Conservation (phyloP, 2,113 vertebrate genomes). For the Galbula dea region DNA sequence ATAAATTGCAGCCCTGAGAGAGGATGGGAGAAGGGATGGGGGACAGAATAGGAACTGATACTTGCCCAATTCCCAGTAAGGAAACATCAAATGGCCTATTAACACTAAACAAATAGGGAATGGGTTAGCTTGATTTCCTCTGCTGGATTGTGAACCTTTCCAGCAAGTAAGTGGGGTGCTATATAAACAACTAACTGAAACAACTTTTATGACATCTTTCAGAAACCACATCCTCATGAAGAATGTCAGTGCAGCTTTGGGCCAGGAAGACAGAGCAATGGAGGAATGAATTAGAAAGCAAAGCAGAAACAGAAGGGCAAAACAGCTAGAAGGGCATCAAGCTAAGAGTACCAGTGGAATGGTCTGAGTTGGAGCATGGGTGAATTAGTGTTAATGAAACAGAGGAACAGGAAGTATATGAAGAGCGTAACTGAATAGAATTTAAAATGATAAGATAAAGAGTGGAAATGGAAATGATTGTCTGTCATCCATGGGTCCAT, state of each 20-base stretch:
- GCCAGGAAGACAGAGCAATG: not conserved
- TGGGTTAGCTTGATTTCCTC: not conserved
- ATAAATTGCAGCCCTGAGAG: not conserved
- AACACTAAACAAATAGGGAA: not conserved
- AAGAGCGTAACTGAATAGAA: not conserved
- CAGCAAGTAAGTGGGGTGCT: not conserved
- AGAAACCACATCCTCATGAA: not conserved
- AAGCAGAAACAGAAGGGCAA: not conserved
- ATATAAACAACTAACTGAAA: not conserved
- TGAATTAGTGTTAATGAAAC: not conserved
- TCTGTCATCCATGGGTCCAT: not conserved
- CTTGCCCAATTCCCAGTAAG: not conserved
- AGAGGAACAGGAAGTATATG: not conserved
- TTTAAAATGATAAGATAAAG: not conserved
- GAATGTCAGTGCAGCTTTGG: not conserved
- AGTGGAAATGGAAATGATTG: not conserved
- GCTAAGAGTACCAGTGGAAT: not conserved
- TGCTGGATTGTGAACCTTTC: not conserved
- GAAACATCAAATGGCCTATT: not conserved
- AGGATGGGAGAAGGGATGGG: not conserved
- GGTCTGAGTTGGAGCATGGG: not conserved
- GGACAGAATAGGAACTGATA: not conserved
- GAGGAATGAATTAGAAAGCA: not conserved
- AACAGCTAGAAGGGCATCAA: not conserved
- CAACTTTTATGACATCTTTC: not conserved